Conservation (phyloP, 2,797 vertebrate genomes). For the Nothura maculosa region DNA sequence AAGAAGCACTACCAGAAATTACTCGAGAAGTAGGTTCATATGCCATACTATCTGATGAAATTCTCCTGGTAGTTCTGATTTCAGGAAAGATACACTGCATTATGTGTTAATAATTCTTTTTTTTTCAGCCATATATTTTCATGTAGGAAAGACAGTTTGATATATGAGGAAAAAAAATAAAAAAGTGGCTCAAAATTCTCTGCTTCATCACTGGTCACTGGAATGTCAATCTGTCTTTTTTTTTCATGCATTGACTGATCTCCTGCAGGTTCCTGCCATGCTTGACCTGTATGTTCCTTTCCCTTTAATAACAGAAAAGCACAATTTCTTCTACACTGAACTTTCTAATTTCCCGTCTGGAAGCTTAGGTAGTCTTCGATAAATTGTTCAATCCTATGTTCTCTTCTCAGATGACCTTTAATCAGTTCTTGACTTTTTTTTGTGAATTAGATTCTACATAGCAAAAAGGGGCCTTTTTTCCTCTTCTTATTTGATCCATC, state of each 20-base stretch:
- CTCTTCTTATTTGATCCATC: not conserved
- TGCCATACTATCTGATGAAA: not conserved
- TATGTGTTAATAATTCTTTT: slow-evolving; percentile 28
- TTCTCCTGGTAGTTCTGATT: not conserved
- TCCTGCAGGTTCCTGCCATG: slow-evolving; percentile 27
- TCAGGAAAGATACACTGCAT: not conserved
- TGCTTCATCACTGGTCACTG: slow-evolving; percentile 24
- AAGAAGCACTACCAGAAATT: not conserved
- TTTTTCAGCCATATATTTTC: slow-evolving; percentile 34
- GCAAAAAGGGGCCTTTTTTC: not conserved
- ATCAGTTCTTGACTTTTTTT: not conserved
- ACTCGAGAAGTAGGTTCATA: not conserved
- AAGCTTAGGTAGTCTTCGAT: not conserved
- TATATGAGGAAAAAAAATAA: slow-evolving; percentile 25
- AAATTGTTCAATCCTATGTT: not conserved
- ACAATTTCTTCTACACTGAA: not conserved
- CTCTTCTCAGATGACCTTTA: slow-evolving; percentile 29
- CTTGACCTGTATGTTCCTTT: slow-evolving; percentile 28
- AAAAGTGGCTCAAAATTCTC: slow-evolving; percentile 38
- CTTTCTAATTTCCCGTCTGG: slow-evolving; percentile 28
- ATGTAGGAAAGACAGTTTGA: slow-evolving; percentile 53
- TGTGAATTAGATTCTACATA: not conserved
- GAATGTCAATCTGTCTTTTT: slow-evolving; percentile 41
- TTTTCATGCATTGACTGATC: slow-evolving; percentile 24
- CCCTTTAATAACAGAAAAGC: slow-evolving; percentile 9